These are phyloP conservation scores for Illadopsis cleaveri DNA, from an alignment of 2,113 vertebrate species.

Conservation along the genomic window DNA sequence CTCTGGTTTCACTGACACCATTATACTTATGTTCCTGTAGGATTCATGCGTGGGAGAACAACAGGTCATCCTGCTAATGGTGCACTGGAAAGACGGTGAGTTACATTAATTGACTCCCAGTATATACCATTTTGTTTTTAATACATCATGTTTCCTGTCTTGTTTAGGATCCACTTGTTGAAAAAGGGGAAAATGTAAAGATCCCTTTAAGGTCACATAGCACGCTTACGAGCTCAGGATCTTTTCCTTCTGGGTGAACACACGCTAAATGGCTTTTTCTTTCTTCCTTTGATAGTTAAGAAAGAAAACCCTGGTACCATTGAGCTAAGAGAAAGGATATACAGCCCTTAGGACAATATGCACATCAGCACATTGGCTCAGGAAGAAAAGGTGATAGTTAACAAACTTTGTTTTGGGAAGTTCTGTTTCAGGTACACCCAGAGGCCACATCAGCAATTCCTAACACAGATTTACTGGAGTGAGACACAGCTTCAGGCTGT, in stretches of 20 bases:
- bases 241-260: not conserved
- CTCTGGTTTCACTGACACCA: not conserved
- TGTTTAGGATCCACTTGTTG: not conserved
- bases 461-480: not conserved
- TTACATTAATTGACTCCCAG: not conserved
- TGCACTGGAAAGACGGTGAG: not conserved
- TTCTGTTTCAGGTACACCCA: not conserved
- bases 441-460: not conserved
- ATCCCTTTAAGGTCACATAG: not conserved
- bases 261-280: not conserved
- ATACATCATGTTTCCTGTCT: not conserved
- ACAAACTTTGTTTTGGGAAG: not conserved
- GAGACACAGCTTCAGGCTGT: not conserved
- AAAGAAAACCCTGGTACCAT: not conserved
- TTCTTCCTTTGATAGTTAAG: not conserved
- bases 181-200: not conserved
- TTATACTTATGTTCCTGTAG: not conserved
- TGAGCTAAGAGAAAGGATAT: not conserved
- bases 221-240: rapidly evolving
- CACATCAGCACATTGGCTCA: not conserved
- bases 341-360: not conserved
- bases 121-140: not conserved
- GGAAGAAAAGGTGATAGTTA: not conserved
- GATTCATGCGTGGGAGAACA: not conserved
- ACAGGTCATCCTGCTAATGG: not conserved